A percentile compares a stretch with the other conserved stretches of the same genome.
phyloP scores from a whole-genome alignment of 64 coral and sea anemone species.

The Stichodactyla mertensii region DNA sequence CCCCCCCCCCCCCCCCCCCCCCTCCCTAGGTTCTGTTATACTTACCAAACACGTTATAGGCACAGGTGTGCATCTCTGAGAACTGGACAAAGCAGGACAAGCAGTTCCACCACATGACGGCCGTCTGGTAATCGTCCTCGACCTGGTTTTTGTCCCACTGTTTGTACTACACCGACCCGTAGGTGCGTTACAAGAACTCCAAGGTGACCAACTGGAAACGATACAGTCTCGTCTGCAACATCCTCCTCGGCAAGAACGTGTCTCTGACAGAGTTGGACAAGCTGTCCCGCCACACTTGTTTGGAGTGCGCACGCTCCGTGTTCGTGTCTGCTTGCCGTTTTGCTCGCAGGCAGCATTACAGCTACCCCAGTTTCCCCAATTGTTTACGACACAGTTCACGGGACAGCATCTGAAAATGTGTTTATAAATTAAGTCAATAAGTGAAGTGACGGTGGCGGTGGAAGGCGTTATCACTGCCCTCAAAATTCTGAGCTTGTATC shows the following conservation, averaged over 20 bases:
- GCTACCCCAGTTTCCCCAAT: conserved; percentile 66
- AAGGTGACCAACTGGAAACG: conserved; percentile 55
- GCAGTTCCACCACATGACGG: conserved; percentile 63
- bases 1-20: too few species aligned
- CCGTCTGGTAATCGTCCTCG: conserved; percentile 25
- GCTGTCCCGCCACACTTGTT: conserved; percentile 47
- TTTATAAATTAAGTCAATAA: background rate
- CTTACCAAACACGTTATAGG: conserved; percentile 68
- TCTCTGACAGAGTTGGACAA: conserved; percentile 63
- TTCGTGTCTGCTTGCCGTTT: conserved; percentile 47
- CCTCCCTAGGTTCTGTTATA: background rate
- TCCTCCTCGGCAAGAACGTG: conserved; percentile 53
- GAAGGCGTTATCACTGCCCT: too few species aligned
- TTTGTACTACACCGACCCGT: conserved; percentile 56
- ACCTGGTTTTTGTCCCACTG: conserved; percentile 64
- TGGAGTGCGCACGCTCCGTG: conserved; percentile 33
- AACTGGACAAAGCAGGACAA: conserved; percentile 20
- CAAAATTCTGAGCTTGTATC: too few species aligned
- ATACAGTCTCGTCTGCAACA: conserved; percentile 76
- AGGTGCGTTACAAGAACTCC: conserved; percentile 56
- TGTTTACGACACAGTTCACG: conserved; percentile 40
- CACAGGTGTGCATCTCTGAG: conserved; percentile 60
- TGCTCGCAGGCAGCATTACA: conserved; percentile 66
- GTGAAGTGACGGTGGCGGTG: too few species aligned
- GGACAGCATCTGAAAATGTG: conserved; percentile 54